Percentiles rank a stretch among this genome's conserved stretches.
phyloP scores from a whole-genome alignment of 2,113 vertebrate species.

The Pyrgilauda ruficollis region DNA sequence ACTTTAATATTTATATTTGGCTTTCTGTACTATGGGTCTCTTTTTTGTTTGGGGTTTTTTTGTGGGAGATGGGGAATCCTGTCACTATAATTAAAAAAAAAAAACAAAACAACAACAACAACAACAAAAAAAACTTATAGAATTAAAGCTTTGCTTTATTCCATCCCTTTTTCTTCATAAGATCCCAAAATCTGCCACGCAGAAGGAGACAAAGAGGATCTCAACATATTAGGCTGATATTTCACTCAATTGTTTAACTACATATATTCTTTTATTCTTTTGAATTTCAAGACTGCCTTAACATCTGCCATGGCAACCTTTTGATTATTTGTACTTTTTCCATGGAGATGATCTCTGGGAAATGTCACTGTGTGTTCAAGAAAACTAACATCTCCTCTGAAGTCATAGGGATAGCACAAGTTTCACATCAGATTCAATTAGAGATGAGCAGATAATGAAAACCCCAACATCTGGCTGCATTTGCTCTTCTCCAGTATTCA shows the following conservation, averaged over 20 bases:
- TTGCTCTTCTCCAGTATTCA: neutral
- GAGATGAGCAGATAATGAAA: conserved; percentile 17
- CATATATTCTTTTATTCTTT: neutral
- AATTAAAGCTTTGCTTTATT: neutral
- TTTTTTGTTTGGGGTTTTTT: neutral
- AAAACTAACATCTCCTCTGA: conserved; percentile 14
- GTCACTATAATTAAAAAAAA: neutral
- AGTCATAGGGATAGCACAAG: neutral
- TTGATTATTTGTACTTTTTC: conserved; percentile 1
- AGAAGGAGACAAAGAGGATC: neutral
- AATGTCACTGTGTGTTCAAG: conserved; percentile 13
- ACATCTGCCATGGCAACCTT: neutral
- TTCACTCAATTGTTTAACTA: neutral
- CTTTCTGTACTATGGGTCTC: neutral
- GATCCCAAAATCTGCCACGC: neutral
- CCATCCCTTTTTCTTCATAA: neutral
- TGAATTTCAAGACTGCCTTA: neutral
- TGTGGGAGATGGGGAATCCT: fast-evolving
- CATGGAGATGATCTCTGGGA: neutral
- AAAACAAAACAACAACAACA: no score
- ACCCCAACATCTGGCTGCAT: conserved; percentile 5
- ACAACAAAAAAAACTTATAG: no score
- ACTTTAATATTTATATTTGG: neutral
- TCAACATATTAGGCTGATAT: neutral
- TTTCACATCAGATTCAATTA: conserved; percentile 44